Evolutionary conservation across 2,888 invertebrate species (phyloP).

Genomic region (Sphaeridia pumilis): DNA sequence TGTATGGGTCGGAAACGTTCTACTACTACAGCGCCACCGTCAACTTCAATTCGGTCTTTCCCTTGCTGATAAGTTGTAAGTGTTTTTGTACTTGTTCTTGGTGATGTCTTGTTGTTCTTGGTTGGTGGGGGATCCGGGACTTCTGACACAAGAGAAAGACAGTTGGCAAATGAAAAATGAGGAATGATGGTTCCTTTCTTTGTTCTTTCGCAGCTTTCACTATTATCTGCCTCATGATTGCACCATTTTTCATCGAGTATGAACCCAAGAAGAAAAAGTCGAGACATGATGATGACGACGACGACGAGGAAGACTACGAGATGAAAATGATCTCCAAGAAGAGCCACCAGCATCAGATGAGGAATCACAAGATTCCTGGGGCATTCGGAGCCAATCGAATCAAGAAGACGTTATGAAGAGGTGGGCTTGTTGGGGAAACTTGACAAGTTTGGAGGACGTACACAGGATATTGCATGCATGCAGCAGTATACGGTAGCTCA

Average conservation of each 20-base stretch:
- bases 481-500: no score
- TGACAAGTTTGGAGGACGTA: no score
- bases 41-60: constrained; percentile 52
- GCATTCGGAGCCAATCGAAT: constrained; percentile 16
- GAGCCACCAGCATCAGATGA: constrained; percentile 2
- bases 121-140: no score
- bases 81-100: no score
- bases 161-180: no score
- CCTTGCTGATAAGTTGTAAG: constrained; percentile 46
- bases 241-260: constrained; percentile 33
- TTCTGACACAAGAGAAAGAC: no score
- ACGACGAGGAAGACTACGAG: constrained; percentile 26
- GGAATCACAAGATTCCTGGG: no score
- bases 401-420: constrained; percentile 31
- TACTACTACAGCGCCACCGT: constrained; percentile 62
- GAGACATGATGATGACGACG: constrained; percentile 21
- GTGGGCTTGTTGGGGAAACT: no score
- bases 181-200: no score
- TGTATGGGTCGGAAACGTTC: constrained; percentile 62
- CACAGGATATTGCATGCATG: no score
- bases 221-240: constrained; percentile 33
- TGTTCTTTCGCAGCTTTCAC: constrained; percentile 27
- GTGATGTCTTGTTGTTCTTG: no score
- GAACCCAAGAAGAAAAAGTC: constrained; percentile 23
- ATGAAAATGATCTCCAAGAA: constrained; percentile 19